These are phyloP conservation scores for Bostrychus sinensis DNA, from an alignment of 2,113 vertebrate species.

Conservation along the genomic window DNA sequence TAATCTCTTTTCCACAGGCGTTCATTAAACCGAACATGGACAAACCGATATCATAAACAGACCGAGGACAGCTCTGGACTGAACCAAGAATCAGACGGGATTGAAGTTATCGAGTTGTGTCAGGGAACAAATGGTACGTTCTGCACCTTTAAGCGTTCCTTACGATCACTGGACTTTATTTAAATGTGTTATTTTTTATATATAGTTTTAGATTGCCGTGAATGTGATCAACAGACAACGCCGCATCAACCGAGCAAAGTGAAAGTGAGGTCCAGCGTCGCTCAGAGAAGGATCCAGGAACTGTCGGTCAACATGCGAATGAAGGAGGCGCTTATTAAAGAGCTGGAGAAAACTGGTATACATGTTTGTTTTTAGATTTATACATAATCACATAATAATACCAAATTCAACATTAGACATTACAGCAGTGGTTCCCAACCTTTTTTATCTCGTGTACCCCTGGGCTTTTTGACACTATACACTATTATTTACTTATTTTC, in stretches of 20 bases:
- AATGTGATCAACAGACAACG: background rate
- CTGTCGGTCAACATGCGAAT: conserved; percentile 86
- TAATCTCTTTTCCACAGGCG: conserved; percentile 44
- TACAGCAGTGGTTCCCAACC: too few relatives aligned
- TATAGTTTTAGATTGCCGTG: too few relatives aligned
- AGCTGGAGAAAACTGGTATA: conserved; percentile 86
- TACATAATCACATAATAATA: background rate
- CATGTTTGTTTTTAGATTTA: background rate
- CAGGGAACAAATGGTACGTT: conserved; percentile 57
- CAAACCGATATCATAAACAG: conserved; percentile 59
- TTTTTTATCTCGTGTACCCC: too few relatives aligned
- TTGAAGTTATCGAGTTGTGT: conserved; percentile 6
- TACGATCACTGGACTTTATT: background rate
- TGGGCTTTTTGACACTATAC: too few relatives aligned
- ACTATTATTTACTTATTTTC: too few relatives aligned
- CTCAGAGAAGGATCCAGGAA: conserved; percentile 83
- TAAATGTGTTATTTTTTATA: background rate
- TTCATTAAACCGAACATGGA: conserved; percentile 82
- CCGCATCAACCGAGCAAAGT: conserved; percentile 74
- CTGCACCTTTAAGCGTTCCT: conserved; percentile 5
- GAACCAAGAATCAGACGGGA: conserved; percentile 7
- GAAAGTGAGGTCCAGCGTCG: conserved; percentile 69
- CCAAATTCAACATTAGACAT: too few relatives aligned
- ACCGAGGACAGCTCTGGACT: conserved; percentile 21
- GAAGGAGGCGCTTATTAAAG: conserved; percentile 90